phyloP scores from a whole-genome alignment of 2,888 invertebrate species.

The Oligia fasciuncula region DNA sequence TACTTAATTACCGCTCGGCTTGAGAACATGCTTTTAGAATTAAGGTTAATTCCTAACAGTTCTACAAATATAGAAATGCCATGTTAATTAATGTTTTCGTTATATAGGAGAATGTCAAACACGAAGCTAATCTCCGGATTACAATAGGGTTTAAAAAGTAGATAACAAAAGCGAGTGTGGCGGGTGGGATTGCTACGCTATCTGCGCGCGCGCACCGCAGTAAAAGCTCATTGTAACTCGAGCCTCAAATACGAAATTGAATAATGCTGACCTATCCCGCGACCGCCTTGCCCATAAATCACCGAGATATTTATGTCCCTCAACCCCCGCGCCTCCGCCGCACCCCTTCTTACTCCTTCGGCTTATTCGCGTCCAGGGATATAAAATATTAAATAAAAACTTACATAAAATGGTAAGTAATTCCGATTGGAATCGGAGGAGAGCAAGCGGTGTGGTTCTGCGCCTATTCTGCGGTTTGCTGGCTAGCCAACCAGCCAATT shows the following conservation, averaged over 20 bases:
- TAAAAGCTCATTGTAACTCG: constrained; percentile 90
- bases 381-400: constrained; percentile 90
- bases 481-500: constrained; percentile 70
- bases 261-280: constrained; percentile 90
- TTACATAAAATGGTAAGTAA: constrained; percentile 88
- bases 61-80: constrained; percentile 62
- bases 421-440: constrained; percentile 86
- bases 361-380: constrained; percentile 85
- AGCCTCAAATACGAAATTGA: constrained; percentile 90
- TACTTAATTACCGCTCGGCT: constrained; percentile 64
- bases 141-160: constrained; percentile 79
- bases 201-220: constrained; percentile 86
- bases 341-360: constrained; percentile 75
- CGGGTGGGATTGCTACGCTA: constrained; percentile 80
- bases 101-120: constrained; percentile 71
- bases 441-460: constrained; percentile 80
- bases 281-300: constrained; percentile 89
- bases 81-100: constrained; percentile 68
- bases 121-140: constrained; percentile 76
- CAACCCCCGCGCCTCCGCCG: constrained; percentile 77
- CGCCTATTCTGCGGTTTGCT: constrained; percentile 83
- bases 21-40: constrained; percentile 62
- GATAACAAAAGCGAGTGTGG: constrained; percentile 80
- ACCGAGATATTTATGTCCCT: constrained; percentile 90
- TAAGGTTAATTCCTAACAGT: constrained; percentile 61